Percentiles rank a stretch among this genome's conserved stretches.
phyloP scores from a whole-genome alignment of 2,888 invertebrate species.

The Clivina fossor region DNA sequence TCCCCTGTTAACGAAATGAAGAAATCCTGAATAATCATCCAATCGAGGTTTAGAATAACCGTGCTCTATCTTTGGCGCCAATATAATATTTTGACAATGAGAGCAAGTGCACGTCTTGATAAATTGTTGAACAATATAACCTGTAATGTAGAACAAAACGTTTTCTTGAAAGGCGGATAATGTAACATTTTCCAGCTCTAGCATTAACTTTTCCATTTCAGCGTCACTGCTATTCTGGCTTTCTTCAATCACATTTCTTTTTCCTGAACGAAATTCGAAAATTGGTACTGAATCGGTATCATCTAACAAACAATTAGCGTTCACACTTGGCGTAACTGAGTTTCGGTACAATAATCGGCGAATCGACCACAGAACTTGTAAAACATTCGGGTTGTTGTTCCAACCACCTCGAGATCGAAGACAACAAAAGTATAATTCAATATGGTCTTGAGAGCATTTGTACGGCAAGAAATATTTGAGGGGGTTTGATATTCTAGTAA shows the following conservation, averaged over 20 bases:
- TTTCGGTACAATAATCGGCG: neutral
- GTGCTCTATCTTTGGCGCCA: neutral
- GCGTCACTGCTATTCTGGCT: no score
- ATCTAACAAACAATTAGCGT: constrained; percentile 1
- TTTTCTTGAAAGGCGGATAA: neutral
- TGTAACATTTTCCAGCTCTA: neutral
- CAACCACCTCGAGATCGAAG: constrained; percentile 13
- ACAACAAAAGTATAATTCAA: neutral
- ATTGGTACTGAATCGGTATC: neutral
- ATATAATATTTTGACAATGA: neutral
- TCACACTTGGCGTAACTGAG: neutral
- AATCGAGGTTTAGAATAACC: neutral
- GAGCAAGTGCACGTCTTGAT: neutral
- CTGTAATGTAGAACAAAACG: neutral
- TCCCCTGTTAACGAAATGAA: neutral
- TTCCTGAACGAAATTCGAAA: constrained; percentile 5
- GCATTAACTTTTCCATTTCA: neutral
- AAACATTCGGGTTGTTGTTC: constrained; percentile 8
- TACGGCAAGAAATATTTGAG: constrained; percentile 5
- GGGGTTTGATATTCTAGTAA: neutral
- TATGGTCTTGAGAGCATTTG: constrained; percentile 3
- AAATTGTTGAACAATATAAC: neutral
- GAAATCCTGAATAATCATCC: neutral
- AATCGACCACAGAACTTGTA: constrained; percentile 3
- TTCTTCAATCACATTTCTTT: neutral